These are phyloP conservation scores for Garra rufa DNA, from an alignment of 2,113 vertebrate species.

Conservation along the genomic window DNA sequence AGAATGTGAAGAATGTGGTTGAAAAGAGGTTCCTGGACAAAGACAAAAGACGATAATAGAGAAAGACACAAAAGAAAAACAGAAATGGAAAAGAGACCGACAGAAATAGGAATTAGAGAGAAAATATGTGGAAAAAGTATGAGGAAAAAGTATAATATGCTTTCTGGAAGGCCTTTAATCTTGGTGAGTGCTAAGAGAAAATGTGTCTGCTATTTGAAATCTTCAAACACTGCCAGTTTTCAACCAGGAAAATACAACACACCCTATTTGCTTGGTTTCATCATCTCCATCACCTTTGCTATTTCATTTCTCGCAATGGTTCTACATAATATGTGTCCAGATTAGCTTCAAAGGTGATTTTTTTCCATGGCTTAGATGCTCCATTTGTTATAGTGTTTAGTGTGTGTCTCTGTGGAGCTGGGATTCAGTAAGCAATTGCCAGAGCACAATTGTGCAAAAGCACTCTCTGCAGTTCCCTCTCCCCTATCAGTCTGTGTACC, in stretches of 20 bases:
- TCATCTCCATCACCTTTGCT: slow-evolving; percentile 13
- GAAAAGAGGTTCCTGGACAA: slow-evolving; percentile 55
- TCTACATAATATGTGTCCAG: slow-evolving; percentile 11
- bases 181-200: slow-evolving; percentile 3
- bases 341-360: not conserved
- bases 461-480: not conserved
- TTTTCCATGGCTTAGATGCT: not conserved
- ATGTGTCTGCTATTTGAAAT: not conserved
- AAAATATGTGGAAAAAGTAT: not conserved
- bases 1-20: not conserved
- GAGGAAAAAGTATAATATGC: not conserved
- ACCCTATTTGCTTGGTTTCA: not conserved
- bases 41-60: not conserved
- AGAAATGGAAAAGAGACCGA: not conserved
- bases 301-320: not conserved
- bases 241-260: not conserved
- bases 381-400: not conserved
- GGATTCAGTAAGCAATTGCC: not conserved
- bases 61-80: not conserved
- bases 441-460: not conserved
- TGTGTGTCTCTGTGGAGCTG: not conserved
- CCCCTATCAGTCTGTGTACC: not conserved
- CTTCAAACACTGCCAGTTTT: slow-evolving; percentile 9
- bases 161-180: slow-evolving; percentile 1
- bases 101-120: not conserved